Base-by-base conservation (phyloP, 2,888 invertebrate genomes). In the Elgonia sp. region DNA sequence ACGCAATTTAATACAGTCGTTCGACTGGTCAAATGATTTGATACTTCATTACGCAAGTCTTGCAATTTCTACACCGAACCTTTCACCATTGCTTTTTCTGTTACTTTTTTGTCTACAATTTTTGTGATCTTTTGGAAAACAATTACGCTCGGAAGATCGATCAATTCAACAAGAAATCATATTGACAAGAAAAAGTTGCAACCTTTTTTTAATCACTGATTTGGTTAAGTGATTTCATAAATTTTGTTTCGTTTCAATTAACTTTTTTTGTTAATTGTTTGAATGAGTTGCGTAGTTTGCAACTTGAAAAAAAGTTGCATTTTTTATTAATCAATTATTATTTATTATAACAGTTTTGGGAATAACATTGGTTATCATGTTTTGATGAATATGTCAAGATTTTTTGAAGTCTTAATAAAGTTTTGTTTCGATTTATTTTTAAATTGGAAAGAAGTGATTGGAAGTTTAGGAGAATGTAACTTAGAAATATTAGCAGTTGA, bases 41-140 rank as follows among this genome's bases (percentile, higher is more conserved):
- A 67, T 57, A 70, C 37, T 62, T 55, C 39, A 42, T 80, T 70
- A 70, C 42, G 42, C 42, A 65, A 65, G 42, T 60, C 37, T 73
- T 40, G 57, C 40, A 73, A 55, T 57, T 73, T 65, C 42, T 42
- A 65, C 42, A 7, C 8, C 42, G 16, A 18, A 42, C 81, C 81
- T 81, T 81, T 81, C 81, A 72, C 72, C 46, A 29, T 39, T 62
- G 53, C 69, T 81, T 81, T 77, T 77, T 65, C 42, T 42, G n/a
- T 0, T 12, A 40, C 20, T 42, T 65, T 65, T 18, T 65, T 20
- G 29, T 40, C 12, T 14, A 40, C 21, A 42, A 73, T 53, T 60
- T 57, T 16, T 37, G 16, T 42, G 6, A 55, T 65, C 55, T 55
- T 53, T 65, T 77, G 76, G 63, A 46, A 67, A 77, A 53, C 50